Conservation (phyloP, 2,113 vertebrate species). For the Balaeniceps rex region DNA sequence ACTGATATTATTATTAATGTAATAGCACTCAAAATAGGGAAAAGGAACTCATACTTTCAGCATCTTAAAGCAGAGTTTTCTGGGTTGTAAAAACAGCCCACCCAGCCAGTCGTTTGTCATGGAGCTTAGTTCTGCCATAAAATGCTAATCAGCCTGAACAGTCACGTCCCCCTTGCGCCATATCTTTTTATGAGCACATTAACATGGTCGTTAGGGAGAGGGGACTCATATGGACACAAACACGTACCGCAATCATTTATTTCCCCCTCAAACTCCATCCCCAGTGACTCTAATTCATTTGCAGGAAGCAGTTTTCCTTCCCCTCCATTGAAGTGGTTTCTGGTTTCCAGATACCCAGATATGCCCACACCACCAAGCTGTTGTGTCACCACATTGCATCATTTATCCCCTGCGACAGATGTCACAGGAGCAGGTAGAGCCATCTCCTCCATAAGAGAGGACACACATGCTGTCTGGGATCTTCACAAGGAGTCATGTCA, state of each 20-base stretch:
- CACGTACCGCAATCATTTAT: conserved; percentile 66
- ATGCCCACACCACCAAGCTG: not conserved
- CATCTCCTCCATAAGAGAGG: not conserved
- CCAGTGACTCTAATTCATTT: conserved; percentile 19
- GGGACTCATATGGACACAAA: conserved; percentile 75
- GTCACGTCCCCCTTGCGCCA: conserved; percentile 70
- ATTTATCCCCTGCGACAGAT: not conserved
- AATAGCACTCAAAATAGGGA: conserved; percentile 3
- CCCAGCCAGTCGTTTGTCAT: conserved; percentile 71
- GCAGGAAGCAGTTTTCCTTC: not conserved
- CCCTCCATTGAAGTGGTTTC: not conserved
- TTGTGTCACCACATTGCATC: not conserved
- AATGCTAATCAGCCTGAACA: conserved; percentile 77
- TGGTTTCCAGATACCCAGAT: not conserved
- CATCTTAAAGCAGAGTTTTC: conserved; percentile 60
- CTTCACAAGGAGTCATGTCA: not conserved
- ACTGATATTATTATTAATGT: not conserved
- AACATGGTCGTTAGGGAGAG: conserved; percentile 74
- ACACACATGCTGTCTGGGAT: not conserved
- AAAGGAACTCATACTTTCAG: conserved; percentile 24
- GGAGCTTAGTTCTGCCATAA: conserved; percentile 77
- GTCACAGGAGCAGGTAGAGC: not conserved
- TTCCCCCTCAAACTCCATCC: conserved; percentile 34
- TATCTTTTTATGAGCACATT: conserved; percentile 81
- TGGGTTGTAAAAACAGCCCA: conserved; percentile 62